These are phyloP conservation scores for Lepidotrigona ventralis DNA, from an alignment of 1,140 invertebrate genomes.

Conservation along the genomic window DNA sequence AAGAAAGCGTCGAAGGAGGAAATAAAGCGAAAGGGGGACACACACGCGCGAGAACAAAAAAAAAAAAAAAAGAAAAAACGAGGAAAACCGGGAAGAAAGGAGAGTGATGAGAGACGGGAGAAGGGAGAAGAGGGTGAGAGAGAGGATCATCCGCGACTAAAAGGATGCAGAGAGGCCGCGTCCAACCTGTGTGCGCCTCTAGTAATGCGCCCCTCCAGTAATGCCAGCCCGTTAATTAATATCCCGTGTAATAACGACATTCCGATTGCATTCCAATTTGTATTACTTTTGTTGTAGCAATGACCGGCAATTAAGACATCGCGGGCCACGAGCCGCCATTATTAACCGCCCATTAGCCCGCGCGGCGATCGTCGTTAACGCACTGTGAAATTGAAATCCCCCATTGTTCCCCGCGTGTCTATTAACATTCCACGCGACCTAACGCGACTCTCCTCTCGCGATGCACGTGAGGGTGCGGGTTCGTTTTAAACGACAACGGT, in stretches of 20 bases:
- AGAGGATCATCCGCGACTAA: constrained; percentile 16
- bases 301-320: constrained; percentile 44
- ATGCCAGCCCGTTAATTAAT: constrained; percentile 26
- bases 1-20: neutral
- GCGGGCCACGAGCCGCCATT: neutral
- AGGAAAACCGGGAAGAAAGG: neutral
- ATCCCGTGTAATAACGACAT: constrained; percentile 42
- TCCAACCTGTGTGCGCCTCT: neutral
- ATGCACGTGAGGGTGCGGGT: neutral
- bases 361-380: constrained; percentile 40
- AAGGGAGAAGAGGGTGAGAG: too few species aligned
- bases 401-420: constrained; percentile 27
- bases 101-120: too few species aligned
- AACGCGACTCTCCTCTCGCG: neutral
- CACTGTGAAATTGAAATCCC: constrained; percentile 48
- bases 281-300: constrained; percentile 41
- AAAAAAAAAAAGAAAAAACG: too few species aligned
- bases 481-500: neutral
- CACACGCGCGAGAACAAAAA: too few species aligned
- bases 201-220: constrained; percentile 12
- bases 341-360: constrained; percentile 43
- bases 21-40: neutral
- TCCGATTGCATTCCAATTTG: constrained; percentile 34
- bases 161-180: neutral
- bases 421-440: constrained; percentile 29